Evolutionary conservation across 2,888 invertebrate species (phyloP).

Genomic region (Cordilura impudica): DNA sequence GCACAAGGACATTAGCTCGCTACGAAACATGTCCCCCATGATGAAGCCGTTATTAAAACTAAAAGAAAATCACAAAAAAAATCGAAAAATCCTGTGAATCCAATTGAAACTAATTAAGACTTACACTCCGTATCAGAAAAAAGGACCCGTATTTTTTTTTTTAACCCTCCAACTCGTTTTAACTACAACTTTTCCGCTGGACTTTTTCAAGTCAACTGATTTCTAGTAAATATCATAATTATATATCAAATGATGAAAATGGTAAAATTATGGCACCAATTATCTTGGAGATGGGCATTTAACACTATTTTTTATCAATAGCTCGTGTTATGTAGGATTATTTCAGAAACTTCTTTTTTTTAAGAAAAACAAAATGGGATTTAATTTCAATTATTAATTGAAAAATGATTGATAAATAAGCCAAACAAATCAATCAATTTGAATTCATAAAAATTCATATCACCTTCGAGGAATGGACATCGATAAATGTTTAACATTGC

Average conservation of each 20-base stretch:
- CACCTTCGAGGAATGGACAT: conserved; percentile 6
- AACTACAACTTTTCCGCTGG: conserved; percentile 44
- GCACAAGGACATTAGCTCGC: conserved; percentile 94
- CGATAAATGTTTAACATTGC: conserved; percentile 17
- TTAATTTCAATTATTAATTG: conserved; percentile 50
- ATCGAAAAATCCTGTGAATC: not conserved
- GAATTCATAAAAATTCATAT: not conserved
- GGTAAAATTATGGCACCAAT: conserved; percentile 31
- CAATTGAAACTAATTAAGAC: not conserved
- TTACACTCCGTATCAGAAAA: not conserved
- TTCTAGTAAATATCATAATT: not conserved
- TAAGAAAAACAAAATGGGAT: not conserved
- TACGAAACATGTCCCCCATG: conserved; percentile 91
- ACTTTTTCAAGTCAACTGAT: conserved; percentile 66
- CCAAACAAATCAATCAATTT: conserved; percentile 50
- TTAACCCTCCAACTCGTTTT: not conserved
- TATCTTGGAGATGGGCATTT: not conserved
- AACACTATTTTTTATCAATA: conserved; percentile 25
- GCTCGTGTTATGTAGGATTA: not conserved
- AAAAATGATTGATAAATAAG: conserved; percentile 58
- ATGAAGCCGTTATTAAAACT: conserved; percentile 68
- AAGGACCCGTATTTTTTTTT: not conserved
- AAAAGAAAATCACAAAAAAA: not conserved
- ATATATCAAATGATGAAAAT: conserved; percentile 66
- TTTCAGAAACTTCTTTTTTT: conserved; percentile 47